Base-by-base conservation (phyloP, 2,797 vertebrate species). In the Pangasius djambal region DNA sequence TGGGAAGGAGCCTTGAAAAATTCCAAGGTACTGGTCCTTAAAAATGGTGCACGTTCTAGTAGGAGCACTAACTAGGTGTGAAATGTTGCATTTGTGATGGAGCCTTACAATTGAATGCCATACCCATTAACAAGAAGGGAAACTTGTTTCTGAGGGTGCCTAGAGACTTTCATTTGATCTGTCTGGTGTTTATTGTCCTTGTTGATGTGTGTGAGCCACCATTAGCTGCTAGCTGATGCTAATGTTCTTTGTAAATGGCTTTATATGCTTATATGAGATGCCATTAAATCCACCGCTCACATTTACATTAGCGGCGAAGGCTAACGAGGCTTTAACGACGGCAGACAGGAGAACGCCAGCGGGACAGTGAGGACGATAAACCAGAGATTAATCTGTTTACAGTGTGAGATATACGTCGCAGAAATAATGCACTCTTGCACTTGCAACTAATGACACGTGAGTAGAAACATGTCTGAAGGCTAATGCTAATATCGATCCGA, bases 211-310 rank as follows among this genome's bases (percentile, higher is more conserved):
- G 12, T 37, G 6, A 37, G 69, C 67, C 31, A 57, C 50, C 31
- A 86, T 86, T 86, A 72, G 84, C 50, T 72, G 69, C 52, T 86
- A 86, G 84, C 84, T 72, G 67, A 72, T 86, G 50, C 84, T 72
- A 40, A 72, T 74, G 84, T 72, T 57, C 8, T 72, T 85, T 40
- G 67, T 55, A 72, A 86, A 86, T 86, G 84, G 67, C 67, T 72
- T 86, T 74, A 55, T 72, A 55, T 34, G 48, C 67, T 55, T 84
- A 86, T 72, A 72, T 13, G 67, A 72, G 65, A 40, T 8, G 37
- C 87, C 79, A 88, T 88, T 88, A 88, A 88, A 34, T n/a, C 79
- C 16, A 12, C 50, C 2, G 28, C 50, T 69, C 65, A 40, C 87
- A 34, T 83, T 72, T 74, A 50, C 79, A 83, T 88, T 88, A 88